Percentiles rank a stretch among this genome's conserved stretches.
These are phyloP conservation scores for Gasterosteus nipponicus DNA, from an alignment of 2,113 vertebrate genomes.

Conservation along the genomic window DNA sequence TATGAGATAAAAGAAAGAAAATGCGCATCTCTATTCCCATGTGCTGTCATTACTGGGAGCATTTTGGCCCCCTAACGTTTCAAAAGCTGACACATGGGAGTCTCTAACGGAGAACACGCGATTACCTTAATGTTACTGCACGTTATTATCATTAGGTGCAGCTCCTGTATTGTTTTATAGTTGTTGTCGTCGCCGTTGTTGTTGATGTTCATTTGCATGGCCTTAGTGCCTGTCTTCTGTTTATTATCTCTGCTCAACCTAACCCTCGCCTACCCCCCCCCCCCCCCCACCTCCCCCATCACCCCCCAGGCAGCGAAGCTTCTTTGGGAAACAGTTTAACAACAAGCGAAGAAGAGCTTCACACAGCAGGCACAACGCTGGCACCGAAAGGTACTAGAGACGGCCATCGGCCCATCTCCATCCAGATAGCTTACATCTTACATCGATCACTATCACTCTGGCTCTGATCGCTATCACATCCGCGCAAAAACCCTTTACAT, in stretches of 20 bases:
- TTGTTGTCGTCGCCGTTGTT: conserved; percentile 15
- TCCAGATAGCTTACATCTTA: conserved; percentile 54
- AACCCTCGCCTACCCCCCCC: neutral
- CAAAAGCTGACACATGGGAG: conserved; percentile 49
- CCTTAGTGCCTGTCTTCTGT: conserved; percentile 28
- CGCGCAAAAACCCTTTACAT: conserved; percentile 49
- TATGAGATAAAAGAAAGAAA: conserved; percentile 58
- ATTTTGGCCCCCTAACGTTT: conserved; percentile 48
- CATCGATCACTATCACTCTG: conserved; percentile 64
- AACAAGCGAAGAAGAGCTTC: conserved; percentile 83
- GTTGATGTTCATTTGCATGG: conserved; percentile 54
- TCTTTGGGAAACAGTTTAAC: conserved; percentile 83
- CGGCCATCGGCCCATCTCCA: conserved; percentile 52
- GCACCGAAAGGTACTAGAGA: conserved; percentile 77
- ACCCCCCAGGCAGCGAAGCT: conserved; percentile 77
- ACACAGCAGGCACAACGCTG: conserved; percentile 74
- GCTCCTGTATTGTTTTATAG: conserved; percentile 28
- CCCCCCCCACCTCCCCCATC: neutral
- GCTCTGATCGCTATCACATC: conserved; percentile 59
- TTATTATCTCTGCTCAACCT: conserved; percentile 42
- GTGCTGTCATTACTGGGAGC: conserved; percentile 63
- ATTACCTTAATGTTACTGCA: conserved; percentile 45
- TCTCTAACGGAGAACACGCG: conserved; percentile 17
- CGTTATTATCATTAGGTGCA: conserved; percentile 35
- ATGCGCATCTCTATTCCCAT: conserved; percentile 43